Base-by-base conservation (phyloP, 2,888 invertebrate species). In the Crepidodera aurea region DNA sequence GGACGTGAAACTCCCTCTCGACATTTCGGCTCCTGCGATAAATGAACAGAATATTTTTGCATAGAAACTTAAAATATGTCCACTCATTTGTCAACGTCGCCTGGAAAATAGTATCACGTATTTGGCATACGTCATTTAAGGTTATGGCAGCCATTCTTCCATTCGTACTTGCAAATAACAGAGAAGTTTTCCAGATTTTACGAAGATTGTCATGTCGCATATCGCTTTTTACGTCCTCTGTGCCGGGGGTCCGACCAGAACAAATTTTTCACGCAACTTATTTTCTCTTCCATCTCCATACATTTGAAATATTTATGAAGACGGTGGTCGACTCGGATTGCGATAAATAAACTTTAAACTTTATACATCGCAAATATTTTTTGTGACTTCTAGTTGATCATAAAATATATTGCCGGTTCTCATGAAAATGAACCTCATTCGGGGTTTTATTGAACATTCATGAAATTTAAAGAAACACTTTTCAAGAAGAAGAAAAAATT, bases 51-150 rank as follows among this genome's bases (percentile, higher is more conserved):
- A 69, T 69, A 59, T 70, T 71, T 67, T 56, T 56, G 56, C 56
- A 56, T 55, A 63, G 53, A 48, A 74, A 71, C 61, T 69, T 70
- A 67, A 72, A 73, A 71, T 69, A 71, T 72, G 70, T 62, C 55
- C 57, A 63, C 67, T 74, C 74, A 72, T 76, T 76, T 73, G 70
- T 77, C 75, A 74, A 70, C 69, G 73, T 71, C 73, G 22, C 8
- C 37, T 39, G 22, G 54, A 22, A 71, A 76, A 77, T 77, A 74
- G 74, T 72, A 71, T 76, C 77, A 77, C 77, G 77, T 77, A 68
- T 62, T 59, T 64, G 67, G 74, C 66, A 73, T 76, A 74, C 72
- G 75, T 73, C 64, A 65, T 63, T 73, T 75, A 74, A 70, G 74
- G 71, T 73, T 75, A 76, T 75, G 74, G 72, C 48, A 70, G 66